Base-by-base conservation (phyloP, 2,888 invertebrate genomes). In the Strigamia transsilvanica region DNA sequence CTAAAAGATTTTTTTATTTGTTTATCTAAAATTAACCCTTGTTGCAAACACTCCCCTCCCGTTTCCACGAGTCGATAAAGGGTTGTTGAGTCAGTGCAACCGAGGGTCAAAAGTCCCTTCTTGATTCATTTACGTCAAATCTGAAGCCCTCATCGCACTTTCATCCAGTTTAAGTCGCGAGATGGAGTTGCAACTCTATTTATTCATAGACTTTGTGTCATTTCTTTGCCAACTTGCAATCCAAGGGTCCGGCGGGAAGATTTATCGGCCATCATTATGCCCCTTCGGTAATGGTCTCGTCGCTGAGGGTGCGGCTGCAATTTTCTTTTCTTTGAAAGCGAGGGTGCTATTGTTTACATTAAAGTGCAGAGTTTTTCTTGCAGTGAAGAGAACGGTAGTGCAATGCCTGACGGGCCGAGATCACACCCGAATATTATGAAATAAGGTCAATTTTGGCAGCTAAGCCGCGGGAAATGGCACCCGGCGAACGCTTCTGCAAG, bases 391-490 rank as follows among this genome's bases (percentile, higher is more conserved):
- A 79, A 51, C 51, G 13, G 51, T 9, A 56, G 79, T 42, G 79
- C 79, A 21, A n/a, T n/a, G 42, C 38, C 41, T 42, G 38, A 42
- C 42, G 38, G 79, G 79, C 79, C 38, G 79, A 42, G 79, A 79
- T 79, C 41, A 79, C 79, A 42, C 18, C 34, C 41, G 79, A 79
- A 79, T 79, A 79, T 79, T 79, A 42, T 79, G 42, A 79, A 79
- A 79, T 79, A 79, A 79, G 79, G 79, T 79, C 79, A 79, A 79
- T 79, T 79, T 79, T 38, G 42, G 79, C 42, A 42, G 79, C 41
- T 38, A 79, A 79, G 79, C 79, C 79, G 41, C 79, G 42, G 79
- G 38, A 79, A 79, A 73, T 73, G 73, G 73, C 73, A 73, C 73
- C 73, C 73, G 73, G 73, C 73, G 73, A 73, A 73, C 73, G 73